These are phyloP conservation scores for Pimephales promelas DNA, from an alignment of 2,113 vertebrate genomes.

Conservation along the genomic window DNA sequence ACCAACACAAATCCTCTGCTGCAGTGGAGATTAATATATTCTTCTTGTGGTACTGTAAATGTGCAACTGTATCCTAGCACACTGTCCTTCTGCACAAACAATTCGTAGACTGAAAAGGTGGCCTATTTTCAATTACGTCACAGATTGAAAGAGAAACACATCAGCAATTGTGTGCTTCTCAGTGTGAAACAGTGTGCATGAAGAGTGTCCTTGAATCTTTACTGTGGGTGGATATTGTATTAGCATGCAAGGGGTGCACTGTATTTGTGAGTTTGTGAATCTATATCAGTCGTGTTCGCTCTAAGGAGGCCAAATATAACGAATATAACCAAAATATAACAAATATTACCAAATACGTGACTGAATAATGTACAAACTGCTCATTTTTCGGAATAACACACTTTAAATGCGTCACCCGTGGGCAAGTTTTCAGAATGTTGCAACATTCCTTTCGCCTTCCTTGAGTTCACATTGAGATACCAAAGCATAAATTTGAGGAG, in stretches of 20 bases:
- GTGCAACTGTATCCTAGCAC: constrained; percentile 1
- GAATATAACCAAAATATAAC: constrained; percentile 3
- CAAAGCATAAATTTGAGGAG: not conserved
- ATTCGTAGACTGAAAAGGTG: not conserved
- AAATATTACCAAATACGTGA: not conserved
- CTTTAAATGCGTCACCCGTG: not conserved
- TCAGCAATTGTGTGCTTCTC: not conserved
- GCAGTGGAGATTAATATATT: not conserved
- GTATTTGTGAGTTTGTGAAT: not conserved
- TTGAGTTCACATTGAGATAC: not conserved
- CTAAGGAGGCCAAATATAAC: not conserved
- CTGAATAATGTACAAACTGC: not conserved
- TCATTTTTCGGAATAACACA: not conserved
- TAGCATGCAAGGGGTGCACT: not conserved
- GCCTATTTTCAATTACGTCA: not conserved
- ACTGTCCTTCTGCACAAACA: not conserved
- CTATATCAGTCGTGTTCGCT: not conserved
- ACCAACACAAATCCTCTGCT: constrained; percentile 9
- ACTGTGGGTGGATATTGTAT: not conserved
- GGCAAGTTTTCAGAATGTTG: not conserved
- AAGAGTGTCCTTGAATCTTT: constrained; percentile 11
- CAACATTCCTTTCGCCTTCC: not conserved
- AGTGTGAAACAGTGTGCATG: constrained; percentile 6
- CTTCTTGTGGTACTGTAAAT: not conserved
- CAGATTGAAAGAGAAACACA: not conserved